Evolutionary conservation across 2,888 invertebrate species (phyloP).

Genomic region (Halocaridina rubra): DNA sequence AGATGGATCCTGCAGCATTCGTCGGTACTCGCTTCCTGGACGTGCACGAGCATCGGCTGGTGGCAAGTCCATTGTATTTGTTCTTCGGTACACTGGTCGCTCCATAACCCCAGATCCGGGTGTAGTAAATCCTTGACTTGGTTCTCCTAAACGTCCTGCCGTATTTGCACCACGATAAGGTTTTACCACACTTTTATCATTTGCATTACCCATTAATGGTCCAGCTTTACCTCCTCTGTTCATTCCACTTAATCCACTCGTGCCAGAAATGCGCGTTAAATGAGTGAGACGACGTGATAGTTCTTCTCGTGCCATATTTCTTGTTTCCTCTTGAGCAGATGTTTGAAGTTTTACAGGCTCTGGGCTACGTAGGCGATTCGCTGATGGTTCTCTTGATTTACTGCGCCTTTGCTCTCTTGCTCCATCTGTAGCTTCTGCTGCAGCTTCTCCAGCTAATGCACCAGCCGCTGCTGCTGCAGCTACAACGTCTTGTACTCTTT

Average conservation of each 20-base stretch:
- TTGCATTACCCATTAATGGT: background rate
- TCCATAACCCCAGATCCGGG: background rate
- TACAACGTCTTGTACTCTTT: slow-evolving; percentile 15
- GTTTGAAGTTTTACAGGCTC: slow-evolving; percentile 9
- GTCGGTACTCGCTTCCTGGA: slow-evolving; percentile 56
- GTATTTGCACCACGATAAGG: slow-evolving; percentile 57
- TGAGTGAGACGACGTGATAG: slow-evolving; percentile 59
- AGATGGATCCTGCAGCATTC: slow-evolving; percentile 49
- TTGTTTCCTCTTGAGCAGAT: slow-evolving; percentile 25
- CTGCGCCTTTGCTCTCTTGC: background rate
- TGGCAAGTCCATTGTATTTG: slow-evolving; percentile 62
- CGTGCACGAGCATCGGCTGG: slow-evolving; percentile 53
- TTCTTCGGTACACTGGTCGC: slow-evolving; percentile 55
- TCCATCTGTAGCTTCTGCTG: slow-evolving; percentile 15
- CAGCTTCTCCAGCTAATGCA: slow-evolving; percentile 31
- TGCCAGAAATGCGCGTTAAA: slow-evolving; percentile 53
- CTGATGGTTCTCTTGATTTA: slow-evolving; percentile 31
- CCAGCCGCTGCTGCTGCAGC: slow-evolving; percentile 30
- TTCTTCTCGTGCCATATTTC: slow-evolving; percentile 55
- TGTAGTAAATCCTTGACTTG: background rate
- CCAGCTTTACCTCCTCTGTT: background rate
- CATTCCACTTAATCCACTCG: slow-evolving; percentile 23
- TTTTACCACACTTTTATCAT: slow-evolving; percentile 3
- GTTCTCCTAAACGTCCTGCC: slow-evolving; percentile 47
- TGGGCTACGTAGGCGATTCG: slow-evolving; percentile 29